phyloP scores from a whole-genome alignment of 2,113 vertebrate species.

The Aix galericulata region DNA sequence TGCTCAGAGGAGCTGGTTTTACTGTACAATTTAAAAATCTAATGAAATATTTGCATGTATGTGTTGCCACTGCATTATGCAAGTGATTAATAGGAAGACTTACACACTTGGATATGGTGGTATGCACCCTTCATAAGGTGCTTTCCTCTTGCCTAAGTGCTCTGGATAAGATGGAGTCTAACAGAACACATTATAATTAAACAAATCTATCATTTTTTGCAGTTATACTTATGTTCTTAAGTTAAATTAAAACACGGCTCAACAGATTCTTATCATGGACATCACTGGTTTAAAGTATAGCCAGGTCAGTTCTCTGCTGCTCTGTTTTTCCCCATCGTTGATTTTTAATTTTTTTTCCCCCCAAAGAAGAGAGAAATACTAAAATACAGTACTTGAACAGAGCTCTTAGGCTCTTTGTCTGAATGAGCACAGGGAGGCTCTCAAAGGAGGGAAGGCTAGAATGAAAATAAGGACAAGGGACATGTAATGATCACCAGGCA shows the following conservation, averaged over 20 bases:
- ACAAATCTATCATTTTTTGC: neutral
- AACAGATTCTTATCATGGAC: neutral
- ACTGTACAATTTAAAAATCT: neutral
- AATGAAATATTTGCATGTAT: slow-evolving; percentile 4
- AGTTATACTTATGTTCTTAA: neutral
- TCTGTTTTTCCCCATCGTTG: neutral
- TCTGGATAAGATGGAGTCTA: neutral
- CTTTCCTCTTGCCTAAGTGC: neutral
- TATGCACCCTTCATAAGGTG: neutral
- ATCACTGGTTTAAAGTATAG: neutral
- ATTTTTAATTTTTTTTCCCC: neutral
- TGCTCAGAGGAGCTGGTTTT: neutral
- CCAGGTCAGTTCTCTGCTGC: neutral
- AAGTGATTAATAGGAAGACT: slow-evolving; percentile 23
- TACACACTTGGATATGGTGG: neutral
- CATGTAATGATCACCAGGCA: neutral
- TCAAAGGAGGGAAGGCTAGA: neutral
- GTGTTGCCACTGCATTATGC: neutral
- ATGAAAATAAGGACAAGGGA: neutral
- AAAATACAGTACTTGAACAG: neutral
- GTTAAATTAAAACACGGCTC: neutral
- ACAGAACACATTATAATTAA: neutral
- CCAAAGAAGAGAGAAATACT: neutral
- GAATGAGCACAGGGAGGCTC: neutral
- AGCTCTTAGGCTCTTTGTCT: neutral